These are phyloP conservation scores for Brachionus rotundiformis DNA, from an alignment of 1,140 invertebrate genomes.

Conservation along the genomic window DNA sequence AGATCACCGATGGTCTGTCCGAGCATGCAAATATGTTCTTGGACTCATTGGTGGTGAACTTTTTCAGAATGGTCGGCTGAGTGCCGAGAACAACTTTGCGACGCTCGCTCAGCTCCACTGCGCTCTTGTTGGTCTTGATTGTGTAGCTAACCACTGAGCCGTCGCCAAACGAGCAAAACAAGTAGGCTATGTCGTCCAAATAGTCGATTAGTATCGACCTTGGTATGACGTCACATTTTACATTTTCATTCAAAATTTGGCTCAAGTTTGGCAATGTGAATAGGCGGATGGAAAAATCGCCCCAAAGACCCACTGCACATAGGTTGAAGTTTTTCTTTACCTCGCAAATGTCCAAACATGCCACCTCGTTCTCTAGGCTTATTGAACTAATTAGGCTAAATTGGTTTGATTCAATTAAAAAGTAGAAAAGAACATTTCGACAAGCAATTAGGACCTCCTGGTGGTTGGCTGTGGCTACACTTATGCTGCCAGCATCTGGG, in stretches of 20 bases:
- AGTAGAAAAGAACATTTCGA: conserved; percentile 83
- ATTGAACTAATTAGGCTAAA: conserved; percentile 58
- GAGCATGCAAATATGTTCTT: conserved; percentile 98
- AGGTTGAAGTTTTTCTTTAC: conserved; percentile 70
- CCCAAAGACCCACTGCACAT: conserved; percentile 92
- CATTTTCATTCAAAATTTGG: conserved; percentile 69
- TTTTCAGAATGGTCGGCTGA: conserved; percentile 87
- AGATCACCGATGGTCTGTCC: conserved; percentile 95
- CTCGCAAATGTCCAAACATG: conserved; percentile 81
- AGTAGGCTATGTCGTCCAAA: conserved; percentile 17
- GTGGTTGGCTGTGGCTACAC: conserved; percentile 82
- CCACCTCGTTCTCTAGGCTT: conserved; percentile 85
- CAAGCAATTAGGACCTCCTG: conserved; percentile 82
- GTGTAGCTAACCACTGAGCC: conserved; percentile 43
- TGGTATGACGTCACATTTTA: conserved; percentile 68
- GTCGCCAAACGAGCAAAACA: conserved; percentile 43
- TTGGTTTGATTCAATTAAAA: conserved; percentile 74
- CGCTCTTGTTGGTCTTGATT: conserved; percentile 55
- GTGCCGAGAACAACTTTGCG: conserved; percentile 83
- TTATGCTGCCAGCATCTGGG: conserved; percentile 74
- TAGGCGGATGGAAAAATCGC: conserved; percentile 87
- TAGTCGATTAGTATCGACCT: conserved; percentile 20
- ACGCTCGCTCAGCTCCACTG: conserved; percentile 60
- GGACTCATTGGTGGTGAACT: conserved; percentile 82
- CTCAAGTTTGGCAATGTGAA: conserved; percentile 76